These are phyloP conservation scores for Ferdinandea cuprea DNA, from an alignment of 2,888 invertebrate genomes.

Conservation along the genomic window DNA sequence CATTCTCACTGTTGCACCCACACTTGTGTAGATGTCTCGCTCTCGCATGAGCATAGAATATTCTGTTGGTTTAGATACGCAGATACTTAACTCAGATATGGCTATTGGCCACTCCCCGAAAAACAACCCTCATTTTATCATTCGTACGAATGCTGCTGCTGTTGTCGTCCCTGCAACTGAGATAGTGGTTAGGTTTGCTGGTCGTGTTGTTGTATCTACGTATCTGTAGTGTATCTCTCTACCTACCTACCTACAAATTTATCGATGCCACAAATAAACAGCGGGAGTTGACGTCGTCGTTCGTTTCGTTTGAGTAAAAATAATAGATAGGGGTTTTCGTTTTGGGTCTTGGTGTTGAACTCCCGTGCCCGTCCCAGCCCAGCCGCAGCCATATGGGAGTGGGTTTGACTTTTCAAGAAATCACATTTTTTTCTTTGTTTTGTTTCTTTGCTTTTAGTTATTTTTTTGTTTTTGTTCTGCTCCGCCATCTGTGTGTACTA, in stretches of 20 bases:
- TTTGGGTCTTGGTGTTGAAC: slow-evolving; percentile 18
- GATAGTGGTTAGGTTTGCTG: slow-evolving; percentile 25
- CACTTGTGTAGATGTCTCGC: slow-evolving; percentile 42
- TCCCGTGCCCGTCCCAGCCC: slow-evolving; percentile 46
- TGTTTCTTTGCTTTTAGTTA: slow-evolving; percentile 61
- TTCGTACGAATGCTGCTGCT: slow-evolving; percentile 52
- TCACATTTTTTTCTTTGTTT: slow-evolving; percentile 54
- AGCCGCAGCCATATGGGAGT: slow-evolving; percentile 72
- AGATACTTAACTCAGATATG: slow-evolving; percentile 55
- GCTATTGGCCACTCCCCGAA: slow-evolving; percentile 61
- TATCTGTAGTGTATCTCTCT: slow-evolving; percentile 41
- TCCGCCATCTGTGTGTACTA: slow-evolving; percentile 64
- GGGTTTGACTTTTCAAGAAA: slow-evolving; percentile 75
- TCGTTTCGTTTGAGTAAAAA: slow-evolving; percentile 56
- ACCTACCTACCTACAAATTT: slow-evolving; percentile 65
- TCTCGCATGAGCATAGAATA: slow-evolving; percentile 30
- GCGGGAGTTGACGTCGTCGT: slow-evolving; percentile 71
- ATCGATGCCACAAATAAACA: slow-evolving; percentile 74
- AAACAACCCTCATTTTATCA: slow-evolving; percentile 71
- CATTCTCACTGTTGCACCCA: slow-evolving; percentile 55
- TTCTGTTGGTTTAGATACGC: slow-evolving; percentile 31
- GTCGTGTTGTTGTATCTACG: slow-evolving; percentile 39
- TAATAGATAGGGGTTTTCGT: slow-evolving; percentile 66
- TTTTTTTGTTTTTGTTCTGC: slow-evolving; percentile 9
- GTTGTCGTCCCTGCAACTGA: slow-evolving; percentile 23